Percentiles rank a stretch among this genome's conserved stretches.
Evolutionary conservation across 2,113 vertebrate genomes (phyloP).

Genomic region (Oreotrochilus melanogaster): DNA sequence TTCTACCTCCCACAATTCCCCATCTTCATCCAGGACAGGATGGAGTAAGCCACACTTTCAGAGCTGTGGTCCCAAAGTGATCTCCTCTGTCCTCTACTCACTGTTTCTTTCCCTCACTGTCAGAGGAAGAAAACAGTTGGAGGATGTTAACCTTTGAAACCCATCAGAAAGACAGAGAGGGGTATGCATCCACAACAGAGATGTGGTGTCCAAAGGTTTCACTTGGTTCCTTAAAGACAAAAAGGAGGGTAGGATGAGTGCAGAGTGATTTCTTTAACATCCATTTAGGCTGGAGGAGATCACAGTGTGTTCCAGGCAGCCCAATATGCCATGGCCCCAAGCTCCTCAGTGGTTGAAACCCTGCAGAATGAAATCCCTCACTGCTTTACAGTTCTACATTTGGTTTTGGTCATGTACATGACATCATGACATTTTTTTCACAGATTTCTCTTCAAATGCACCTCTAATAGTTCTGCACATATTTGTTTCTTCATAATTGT

Average conservation of each 20-base stretch:
- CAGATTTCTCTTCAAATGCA: constrained; percentile 23
- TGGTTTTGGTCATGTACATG: not conserved
- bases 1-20: not conserved
- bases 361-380: not conserved
- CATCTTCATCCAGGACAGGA: not conserved
- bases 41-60: not conserved
- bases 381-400: not conserved
- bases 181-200: not conserved
- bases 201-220: not conserved
- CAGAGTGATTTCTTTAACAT: not conserved
- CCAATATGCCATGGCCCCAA: not conserved
- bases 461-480: constrained; percentile 22
- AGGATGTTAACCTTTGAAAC: not conserved
- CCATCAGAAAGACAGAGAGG: not conserved
- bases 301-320: not conserved
- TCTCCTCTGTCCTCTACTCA: not conserved
- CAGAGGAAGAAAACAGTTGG: not conserved
- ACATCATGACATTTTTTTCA: not conserved
- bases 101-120: not conserved
- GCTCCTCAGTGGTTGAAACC: not conserved
- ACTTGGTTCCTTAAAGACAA: not conserved
- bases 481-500: constrained; percentile 34
- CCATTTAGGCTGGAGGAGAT: not conserved
- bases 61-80: not conserved
- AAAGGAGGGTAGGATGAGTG: not conserved